These are phyloP conservation scores for Ciona savignyi DNA, from an alignment of 23 tunicate species.

Conservation along the genomic window DNA sequence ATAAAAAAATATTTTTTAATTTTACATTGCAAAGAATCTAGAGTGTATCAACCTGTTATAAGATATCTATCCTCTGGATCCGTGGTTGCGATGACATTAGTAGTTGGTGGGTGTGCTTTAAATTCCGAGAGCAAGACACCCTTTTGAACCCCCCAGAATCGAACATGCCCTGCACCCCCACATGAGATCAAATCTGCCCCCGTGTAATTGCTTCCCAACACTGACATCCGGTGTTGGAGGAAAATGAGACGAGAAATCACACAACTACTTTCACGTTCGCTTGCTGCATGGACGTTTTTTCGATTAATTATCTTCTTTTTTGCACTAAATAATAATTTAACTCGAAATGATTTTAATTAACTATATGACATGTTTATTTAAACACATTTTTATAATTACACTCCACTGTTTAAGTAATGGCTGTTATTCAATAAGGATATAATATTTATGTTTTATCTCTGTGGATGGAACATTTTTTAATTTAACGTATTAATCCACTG, in stretches of 20 bases:
- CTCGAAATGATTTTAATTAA: no score
- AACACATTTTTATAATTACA: background rate
- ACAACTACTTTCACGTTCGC: conserved; percentile 86
- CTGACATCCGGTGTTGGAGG: conserved; percentile 41
- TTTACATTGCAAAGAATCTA: no score
- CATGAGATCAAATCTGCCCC: conserved; percentile 85
- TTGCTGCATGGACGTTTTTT: conserved; percentile 41
- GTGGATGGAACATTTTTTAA: no score
- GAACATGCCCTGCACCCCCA: conserved; percentile 92
- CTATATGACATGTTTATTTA: background rate
- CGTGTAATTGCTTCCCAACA: conserved; percentile 21
- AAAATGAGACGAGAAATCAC: conserved; percentile 73
- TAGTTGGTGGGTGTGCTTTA: conserved; percentile 81
- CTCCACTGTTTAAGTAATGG: no score
- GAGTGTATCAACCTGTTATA: conserved; percentile 70
- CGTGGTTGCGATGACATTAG: conserved; percentile 51
- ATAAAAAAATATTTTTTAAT: no score
- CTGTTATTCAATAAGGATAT: no score
- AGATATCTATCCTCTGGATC: conserved; percentile 55
- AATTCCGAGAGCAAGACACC: conserved; percentile 50
- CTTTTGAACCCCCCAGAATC: conserved; percentile 64
- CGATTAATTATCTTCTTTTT: no score
- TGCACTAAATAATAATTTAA: no score
- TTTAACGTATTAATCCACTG: no score
- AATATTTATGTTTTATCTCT: no score